phyloP scores from a whole-genome alignment of 2,888 invertebrate species.

The Ochlodes sylvanus region DNA sequence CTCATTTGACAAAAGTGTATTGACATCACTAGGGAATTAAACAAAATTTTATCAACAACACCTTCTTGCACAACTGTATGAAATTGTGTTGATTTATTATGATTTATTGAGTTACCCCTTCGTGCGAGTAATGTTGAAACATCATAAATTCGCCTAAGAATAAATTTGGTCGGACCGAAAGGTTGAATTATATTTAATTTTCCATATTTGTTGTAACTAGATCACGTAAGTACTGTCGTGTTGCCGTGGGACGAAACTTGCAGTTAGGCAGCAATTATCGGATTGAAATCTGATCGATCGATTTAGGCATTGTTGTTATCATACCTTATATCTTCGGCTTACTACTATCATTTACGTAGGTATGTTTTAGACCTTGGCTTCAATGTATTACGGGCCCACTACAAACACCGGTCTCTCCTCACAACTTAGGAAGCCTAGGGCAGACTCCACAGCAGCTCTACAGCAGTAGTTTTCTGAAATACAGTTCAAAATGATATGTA shows the following conservation, averaged over 20 bases:
- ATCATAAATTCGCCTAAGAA: constrained; percentile 4
- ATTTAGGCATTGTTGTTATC: too few species aligned
- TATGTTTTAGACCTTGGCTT: too few species aligned
- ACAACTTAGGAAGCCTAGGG: too few species aligned
- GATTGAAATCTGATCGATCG: too few species aligned
- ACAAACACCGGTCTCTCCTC: too few species aligned
- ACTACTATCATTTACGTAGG: too few species aligned
- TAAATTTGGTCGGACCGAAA: constrained; percentile 15
- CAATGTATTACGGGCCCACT: too few species aligned
- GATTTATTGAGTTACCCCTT: constrained; percentile 6
- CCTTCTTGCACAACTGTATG: not conserved
- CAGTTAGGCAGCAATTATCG: too few species aligned
- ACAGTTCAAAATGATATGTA: too few species aligned
- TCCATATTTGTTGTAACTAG: constrained; percentile 24
- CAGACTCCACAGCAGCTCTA: too few species aligned
- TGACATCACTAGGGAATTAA: constrained; percentile 18
- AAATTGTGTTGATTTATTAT: constrained; percentile 23
- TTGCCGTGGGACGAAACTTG: not conserved
- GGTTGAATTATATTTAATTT: constrained; percentile 22
- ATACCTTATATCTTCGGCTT: too few species aligned
- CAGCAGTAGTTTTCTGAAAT: too few species aligned
- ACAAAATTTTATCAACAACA: constrained; percentile 19
- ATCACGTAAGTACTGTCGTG: constrained; percentile 8
- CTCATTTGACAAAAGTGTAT: constrained; percentile 18
- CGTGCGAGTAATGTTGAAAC: constrained; percentile 4